These are phyloP conservation scores for Proterorhinus semilunaris DNA, from an alignment of 2,113 vertebrate species.

Conservation along the genomic window DNA sequence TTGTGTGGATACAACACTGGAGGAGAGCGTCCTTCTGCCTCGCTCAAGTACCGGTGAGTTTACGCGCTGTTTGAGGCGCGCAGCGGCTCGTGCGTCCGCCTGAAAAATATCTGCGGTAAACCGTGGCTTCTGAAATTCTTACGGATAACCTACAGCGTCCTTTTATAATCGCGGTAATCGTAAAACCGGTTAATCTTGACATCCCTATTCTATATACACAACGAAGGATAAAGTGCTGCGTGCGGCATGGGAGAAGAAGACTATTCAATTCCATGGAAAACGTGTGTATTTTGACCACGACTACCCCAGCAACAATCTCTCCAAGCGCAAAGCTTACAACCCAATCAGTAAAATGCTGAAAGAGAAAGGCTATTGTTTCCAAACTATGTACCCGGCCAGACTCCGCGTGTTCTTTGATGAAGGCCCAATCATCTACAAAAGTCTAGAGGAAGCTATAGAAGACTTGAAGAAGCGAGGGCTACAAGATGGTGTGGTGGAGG, in stretches of 20 bases:
- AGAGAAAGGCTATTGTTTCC: not conserved
- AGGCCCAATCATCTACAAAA: not conserved
- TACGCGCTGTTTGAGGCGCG: no score
- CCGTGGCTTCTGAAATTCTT: no score
- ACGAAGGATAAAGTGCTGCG: not conserved
- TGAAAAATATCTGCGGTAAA: no score
- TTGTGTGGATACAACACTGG: no score
- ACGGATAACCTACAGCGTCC: no score
- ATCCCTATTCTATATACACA: no score
- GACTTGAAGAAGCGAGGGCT: not conserved
- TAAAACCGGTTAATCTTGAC: no score
- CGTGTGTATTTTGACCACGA: not conserved
- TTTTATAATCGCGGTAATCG: no score
- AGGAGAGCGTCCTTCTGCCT: no score
- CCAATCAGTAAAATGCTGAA: not conserved
- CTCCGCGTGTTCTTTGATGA: not conserved
- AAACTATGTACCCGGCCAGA: not conserved
- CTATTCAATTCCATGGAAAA: not conserved
- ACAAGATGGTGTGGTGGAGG: no score
- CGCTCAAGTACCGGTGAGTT: no score
- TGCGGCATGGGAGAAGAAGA: not conserved
- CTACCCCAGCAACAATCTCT: not conserved
- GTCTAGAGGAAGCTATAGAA: accelerated
- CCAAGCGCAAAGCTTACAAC: not conserved
- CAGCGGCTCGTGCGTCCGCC: no score